These are phyloP conservation scores for Semaprochilodus insignis DNA, from an alignment of 2,797 vertebrate genomes.

Conservation along the genomic window DNA sequence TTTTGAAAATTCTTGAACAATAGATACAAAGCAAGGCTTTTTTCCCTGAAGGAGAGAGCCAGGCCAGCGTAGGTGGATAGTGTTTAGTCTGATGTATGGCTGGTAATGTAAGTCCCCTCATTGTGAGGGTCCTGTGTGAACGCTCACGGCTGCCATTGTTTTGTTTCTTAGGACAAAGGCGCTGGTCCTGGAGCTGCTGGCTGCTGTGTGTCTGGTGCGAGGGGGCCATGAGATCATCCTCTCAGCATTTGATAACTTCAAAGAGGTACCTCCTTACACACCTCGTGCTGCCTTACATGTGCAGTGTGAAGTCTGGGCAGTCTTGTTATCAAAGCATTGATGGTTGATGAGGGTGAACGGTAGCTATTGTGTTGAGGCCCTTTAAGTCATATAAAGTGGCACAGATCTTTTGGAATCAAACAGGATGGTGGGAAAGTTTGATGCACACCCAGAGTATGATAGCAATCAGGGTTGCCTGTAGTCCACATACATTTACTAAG, in stretches of 20 bases:
- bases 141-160: conserved; percentile 55
- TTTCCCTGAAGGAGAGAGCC: conserved; percentile 53
- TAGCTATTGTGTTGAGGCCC: background rate
- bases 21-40: conserved; percentile 46
- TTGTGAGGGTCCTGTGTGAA: conserved; percentile 42
- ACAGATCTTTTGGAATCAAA: background rate
- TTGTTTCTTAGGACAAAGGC: conserved; percentile 89
- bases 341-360: conserved; percentile 19
- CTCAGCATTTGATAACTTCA: conserved; percentile 97
- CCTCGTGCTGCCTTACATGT: background rate
- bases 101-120: conserved; percentile 53
- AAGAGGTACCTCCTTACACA: conserved; percentile 84
- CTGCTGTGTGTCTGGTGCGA: conserved; percentile 94
- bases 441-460: conserved; percentile 69
- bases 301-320: conserved; percentile 20
- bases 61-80: conserved; percentile 51
- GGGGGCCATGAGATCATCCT: conserved; percentile 98
- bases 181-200: conserved; percentile 93
- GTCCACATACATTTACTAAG: conserved; percentile 64
- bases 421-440: conserved; percentile 42
- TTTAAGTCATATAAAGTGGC: background rate
- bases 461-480: conserved; percentile 66
- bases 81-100: conserved; percentile 51
- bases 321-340: conserved; percentile 22
- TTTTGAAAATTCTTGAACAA: conserved; percentile 53